Base-by-base conservation (phyloP, 2,113 vertebrate species). In the Aegithalos caudatus region DNA sequence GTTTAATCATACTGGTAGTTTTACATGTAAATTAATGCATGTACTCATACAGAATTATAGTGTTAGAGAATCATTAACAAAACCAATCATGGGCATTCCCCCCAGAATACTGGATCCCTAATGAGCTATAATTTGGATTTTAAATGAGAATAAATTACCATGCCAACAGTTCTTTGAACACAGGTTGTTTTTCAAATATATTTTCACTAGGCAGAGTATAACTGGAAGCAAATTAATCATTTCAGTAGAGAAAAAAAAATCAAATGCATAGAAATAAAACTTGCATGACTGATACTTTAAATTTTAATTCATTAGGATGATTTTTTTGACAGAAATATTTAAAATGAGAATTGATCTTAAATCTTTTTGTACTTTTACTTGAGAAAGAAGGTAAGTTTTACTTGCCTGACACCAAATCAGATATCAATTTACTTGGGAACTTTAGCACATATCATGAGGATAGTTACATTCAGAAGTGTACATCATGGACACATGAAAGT, bases 1-100 rank as follows among this genome's bases (percentile, higher is more conserved):
- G 45, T 61, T 91, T 84, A 95, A 86, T 87, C 57, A 76, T 69
- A 53, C 12, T 40, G 57, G 53, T 95, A 82, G 66, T 91, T 96
- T 94, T 95, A 85, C 81, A 87, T 87, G 74, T 82, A 95, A 89
- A 96, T 95, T 79, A 94, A 88, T 95, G 76, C 80, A 81, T 67
- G 61, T 90, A 76, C 61, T 87, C 66, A 85, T 57, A 92, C 37
- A 72, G 81, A 92, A 89, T 95, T 91, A 95, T 61, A 85, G 57
- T 57, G 74, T 85, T 85, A 89, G 61, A 69, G 81, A 72, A 84
- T 94, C 71, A 87, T 96, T 95, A 95, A 91, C 65, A 95, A 96
- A 96, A 91, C n/a, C 84, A 94, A 54, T 80, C 65, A 94, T 62
- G 53, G 81, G 84, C 64, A 94, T 87, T 97, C 78, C 81, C 94